A percentile compares a stretch with the other conserved stretches of the same genome.
These are phyloP conservation scores for Craterocephalus amniculus DNA, from an alignment of 2,797 vertebrate species.

Conservation along the genomic window DNA sequence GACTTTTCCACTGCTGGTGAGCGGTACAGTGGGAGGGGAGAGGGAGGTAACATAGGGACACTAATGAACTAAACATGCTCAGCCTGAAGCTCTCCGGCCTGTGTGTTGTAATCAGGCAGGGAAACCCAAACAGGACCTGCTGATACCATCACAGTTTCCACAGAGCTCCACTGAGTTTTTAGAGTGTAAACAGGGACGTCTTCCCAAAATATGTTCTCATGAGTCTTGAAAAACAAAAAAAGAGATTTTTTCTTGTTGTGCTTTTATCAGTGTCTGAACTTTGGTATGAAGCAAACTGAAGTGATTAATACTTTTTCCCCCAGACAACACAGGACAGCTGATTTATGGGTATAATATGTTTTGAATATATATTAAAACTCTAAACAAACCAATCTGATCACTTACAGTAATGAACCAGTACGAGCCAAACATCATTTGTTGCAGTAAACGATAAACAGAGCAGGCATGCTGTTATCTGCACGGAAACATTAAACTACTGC, in stretches of 20 bases:
- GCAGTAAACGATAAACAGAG: neutral
- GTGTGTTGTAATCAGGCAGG: constrained; percentile 45
- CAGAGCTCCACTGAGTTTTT: neutral
- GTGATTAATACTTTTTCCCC: neutral
- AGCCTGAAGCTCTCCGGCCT: constrained; percentile 18
- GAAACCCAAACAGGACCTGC: constrained; percentile 44
- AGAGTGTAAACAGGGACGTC: constrained; percentile 31
- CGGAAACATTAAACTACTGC: neutral
- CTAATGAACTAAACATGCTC: constrained; percentile 52
- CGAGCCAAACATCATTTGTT: neutral
- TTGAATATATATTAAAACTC: neutral
- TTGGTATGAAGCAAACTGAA: neutral
- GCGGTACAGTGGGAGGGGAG: constrained; percentile 40
- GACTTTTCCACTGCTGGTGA: constrained; percentile 52
- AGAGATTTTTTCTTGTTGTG: neutral
- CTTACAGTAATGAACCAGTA: neutral
- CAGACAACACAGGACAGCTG: neutral
- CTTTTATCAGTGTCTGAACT: neutral
- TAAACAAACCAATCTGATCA: neutral
- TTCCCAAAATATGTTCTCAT: constrained; percentile 11
- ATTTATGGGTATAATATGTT: neutral
- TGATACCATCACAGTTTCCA: constrained; percentile 47
- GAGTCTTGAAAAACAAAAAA: neutral
- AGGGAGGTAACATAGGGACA: constrained; percentile 36
- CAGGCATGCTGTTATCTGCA: neutral